These are phyloP conservation scores for Galbula dea DNA, from an alignment of 2,113 vertebrate species.

Conservation along the genomic window DNA sequence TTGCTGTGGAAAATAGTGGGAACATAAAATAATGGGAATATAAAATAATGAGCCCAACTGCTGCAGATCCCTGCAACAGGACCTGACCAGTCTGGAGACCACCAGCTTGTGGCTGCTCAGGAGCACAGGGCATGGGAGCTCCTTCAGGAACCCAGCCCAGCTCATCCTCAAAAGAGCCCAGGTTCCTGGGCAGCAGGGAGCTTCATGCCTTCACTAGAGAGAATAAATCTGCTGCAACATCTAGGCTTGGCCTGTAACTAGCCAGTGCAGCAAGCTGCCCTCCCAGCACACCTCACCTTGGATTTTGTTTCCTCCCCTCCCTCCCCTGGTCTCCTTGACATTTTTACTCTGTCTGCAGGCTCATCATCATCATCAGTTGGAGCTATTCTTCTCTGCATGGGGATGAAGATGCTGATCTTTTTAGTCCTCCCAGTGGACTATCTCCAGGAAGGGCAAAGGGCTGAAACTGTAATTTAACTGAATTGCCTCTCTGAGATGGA, in stretches of 20 bases:
- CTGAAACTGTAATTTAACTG: neutral
- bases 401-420: neutral
- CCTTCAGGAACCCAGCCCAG: neutral
- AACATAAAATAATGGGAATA: neutral
- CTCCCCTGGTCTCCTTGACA: neutral
- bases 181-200: neutral
- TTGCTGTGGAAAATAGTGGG: neutral
- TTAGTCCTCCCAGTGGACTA: neutral
- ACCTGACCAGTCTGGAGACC: neutral
- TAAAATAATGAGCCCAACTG: neutral
- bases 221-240: neutral
- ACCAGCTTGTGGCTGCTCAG: neutral
- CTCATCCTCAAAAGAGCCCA: neutral
- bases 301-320: neutral
- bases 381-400: neutral
- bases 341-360: neutral
- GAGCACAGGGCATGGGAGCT: neutral
- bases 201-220: neutral
- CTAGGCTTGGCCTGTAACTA: neutral
- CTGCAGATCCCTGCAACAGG: neutral
- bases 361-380: neutral
- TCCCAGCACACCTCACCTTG: neutral
- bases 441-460: neutral
- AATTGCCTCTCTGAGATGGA: neutral
- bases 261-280: neutral